Conservation (phyloP, 2,797 vertebrate genomes). For the Adrianichthys oophorus region DNA sequence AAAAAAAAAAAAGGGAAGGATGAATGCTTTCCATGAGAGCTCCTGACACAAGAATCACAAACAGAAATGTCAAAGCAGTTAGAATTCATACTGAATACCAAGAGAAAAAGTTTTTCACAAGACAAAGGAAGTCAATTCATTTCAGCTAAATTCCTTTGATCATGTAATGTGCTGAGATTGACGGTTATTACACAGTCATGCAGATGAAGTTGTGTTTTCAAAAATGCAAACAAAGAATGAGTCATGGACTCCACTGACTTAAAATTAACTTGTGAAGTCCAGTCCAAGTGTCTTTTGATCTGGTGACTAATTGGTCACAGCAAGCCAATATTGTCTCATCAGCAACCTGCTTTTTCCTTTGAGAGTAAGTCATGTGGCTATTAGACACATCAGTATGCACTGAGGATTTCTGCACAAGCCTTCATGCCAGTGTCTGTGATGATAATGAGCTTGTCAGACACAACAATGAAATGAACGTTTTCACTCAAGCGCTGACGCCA, state of each 20-base stretch:
- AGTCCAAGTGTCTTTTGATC: conserved; percentile 5
- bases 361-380: conserved; percentile 17
- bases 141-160: not conserved
- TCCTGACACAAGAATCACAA: conserved; percentile 51
- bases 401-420: conserved; percentile 29
- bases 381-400: conserved; percentile 45
- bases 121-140: conserved; percentile 11
- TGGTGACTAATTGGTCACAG: conserved; percentile 28
- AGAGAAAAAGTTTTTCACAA: conserved; percentile 22
- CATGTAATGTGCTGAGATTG: not conserved
- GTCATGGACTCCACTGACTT: not conserved
- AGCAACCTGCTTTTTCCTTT: conserved; percentile 54
- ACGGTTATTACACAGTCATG: not conserved
- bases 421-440: conserved; percentile 33
- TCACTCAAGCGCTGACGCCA: not conserved
- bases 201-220: not conserved
- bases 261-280: not conserved
- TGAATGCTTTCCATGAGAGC: conserved; percentile 36
- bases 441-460: conserved; percentile 31
- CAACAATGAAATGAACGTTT: conserved; percentile 20
- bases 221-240: not conserved
- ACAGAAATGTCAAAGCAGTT: conserved; percentile 32
- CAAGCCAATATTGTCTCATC: conserved; percentile 34
- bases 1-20: not conserved
- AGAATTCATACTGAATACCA: conserved; percentile 31